phyloP scores from a whole-genome alignment of 2,113 vertebrate genomes.

The Microcebus jonahi region DNA sequence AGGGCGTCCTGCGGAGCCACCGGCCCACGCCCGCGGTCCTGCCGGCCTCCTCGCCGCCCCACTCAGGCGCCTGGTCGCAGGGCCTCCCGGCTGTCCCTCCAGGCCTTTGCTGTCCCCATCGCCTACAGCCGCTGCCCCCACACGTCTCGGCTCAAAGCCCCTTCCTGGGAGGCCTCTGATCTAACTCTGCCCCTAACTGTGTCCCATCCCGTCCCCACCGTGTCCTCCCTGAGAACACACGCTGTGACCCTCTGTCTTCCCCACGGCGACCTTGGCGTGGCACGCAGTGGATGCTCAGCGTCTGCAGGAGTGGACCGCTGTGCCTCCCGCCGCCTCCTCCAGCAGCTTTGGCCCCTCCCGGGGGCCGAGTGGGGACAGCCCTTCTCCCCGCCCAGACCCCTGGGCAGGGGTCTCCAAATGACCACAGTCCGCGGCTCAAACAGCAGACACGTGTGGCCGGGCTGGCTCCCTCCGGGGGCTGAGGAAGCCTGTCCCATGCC shows the following conservation, averaged over 20 bases:
- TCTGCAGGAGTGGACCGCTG: neutral
- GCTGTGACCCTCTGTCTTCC: neutral
- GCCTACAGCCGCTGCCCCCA: too few species aligned
- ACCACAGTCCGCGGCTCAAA: too few species aligned
- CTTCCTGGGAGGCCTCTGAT: neutral
- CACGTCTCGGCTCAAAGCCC: too few species aligned
- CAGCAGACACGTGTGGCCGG: neutral
- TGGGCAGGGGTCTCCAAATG: too few species aligned
- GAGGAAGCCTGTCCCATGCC: neutral
- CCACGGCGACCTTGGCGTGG: neutral
- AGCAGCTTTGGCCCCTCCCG: neutral
- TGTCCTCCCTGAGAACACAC: neutral
- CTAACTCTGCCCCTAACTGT: too few species aligned
- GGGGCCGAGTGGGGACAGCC: neutral
- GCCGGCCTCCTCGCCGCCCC: too few species aligned
- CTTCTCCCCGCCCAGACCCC: too few species aligned
- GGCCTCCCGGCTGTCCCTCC: neutral
- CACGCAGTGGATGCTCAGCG: neutral
- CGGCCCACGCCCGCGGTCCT: neutral
- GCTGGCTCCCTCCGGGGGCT: too few species aligned
- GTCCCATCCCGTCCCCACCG: fast-evolving
- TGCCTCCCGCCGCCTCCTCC: neutral
- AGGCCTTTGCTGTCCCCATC: neutral
- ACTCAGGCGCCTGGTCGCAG: neutral
- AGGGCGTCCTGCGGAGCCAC: neutral